Percentiles rank a stretch among this genome's conserved stretches.
Conservation (phyloP, 2,888 invertebrate genomes). For the Andrena marginata region DNA sequence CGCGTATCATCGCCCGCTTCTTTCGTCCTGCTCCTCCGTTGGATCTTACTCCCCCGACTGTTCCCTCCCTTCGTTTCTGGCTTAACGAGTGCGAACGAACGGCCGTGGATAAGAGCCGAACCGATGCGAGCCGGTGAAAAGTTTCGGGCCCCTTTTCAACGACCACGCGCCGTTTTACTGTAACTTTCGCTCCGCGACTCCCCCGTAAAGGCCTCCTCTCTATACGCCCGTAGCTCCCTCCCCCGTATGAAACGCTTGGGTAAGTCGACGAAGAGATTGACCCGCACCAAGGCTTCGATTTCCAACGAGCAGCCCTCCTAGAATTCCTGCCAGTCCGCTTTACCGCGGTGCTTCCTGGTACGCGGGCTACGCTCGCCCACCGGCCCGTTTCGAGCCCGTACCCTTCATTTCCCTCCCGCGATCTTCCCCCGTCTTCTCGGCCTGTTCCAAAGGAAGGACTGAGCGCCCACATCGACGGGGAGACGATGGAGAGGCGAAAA, state of each 20-base stretch:
- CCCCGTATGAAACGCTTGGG: slow-evolving; percentile 6
- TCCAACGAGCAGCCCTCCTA: slow-evolving; percentile 11
- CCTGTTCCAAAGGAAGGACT: background rate
- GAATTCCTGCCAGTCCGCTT: slow-evolving; percentile 14
- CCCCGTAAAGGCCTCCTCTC: slow-evolving; percentile 36
- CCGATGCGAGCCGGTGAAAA: slow-evolving; percentile 21
- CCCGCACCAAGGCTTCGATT: slow-evolving; percentile 40
- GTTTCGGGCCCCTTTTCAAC: slow-evolving; percentile 16
- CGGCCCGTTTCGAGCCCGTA: slow-evolving; percentile 1
- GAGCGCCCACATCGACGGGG: background rate
- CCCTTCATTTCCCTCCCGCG: slow-evolving; percentile 4
- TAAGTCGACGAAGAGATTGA: slow-evolving; percentile 44
- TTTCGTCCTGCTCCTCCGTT: slow-evolving; percentile 12
- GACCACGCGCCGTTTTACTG: slow-evolving; percentile 34
- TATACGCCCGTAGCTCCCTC: background rate
- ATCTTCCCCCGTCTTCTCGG: slow-evolving; percentile 15
- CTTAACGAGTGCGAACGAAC: slow-evolving; percentile 41
- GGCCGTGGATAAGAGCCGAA: slow-evolving; percentile 17
- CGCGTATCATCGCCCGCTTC: slow-evolving; percentile 54
- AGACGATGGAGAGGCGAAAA: background rate
- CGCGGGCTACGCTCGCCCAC: background rate
- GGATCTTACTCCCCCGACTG: background rate
- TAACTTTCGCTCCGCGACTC: slow-evolving; percentile 44
- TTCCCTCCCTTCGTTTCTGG: slow-evolving; percentile 10
- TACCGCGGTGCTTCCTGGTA: slow-evolving; percentile 1